Evolutionary conservation across 2,113 vertebrate genomes (phyloP), one percentile per base, ranked within the genome.

Genomic region (Xyrauchen texanus): DNA sequence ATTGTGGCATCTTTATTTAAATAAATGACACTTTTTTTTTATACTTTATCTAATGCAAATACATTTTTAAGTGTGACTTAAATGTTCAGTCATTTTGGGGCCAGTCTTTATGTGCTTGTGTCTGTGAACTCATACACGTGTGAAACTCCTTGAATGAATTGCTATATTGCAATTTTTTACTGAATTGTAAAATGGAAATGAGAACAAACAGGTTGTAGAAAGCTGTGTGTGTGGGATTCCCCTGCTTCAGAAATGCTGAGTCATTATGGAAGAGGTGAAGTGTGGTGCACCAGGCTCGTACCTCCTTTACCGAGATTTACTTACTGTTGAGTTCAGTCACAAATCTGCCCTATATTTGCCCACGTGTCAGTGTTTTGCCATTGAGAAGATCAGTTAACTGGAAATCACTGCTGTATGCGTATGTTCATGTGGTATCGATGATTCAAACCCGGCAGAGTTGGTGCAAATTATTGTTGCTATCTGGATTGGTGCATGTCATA

Each of bases 211-310:
- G 44, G 70, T 72, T 16, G 45, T 60, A 46, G 53, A 71, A 58
- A 58, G 34, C 68, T n/a, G 51, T 55, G 21, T 34, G 68, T 71
- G 69, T 60, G 55, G 68, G 68, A 34, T 47, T 16, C 55, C 68
- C 42, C 60, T 57, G 49, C 7, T 7, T n/a, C 42, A 65, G 77
- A 64, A 62, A 45, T 57, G 77, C 68, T 72, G 77, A 79, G 51
- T 79, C 77, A 72, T 70, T 49, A 21, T 65, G 68, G 69, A 71
- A 57, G 16, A 68, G 58, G 6, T 51, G 77, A 78, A 16, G 55
- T 34, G 21, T 58, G 51, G 10, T 7, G 13, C n/a, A 45, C 47
- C 62, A 15, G 46, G 12, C 68, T 4, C 44, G 55, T 34, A 34
- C 9, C 42, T 68, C 21, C 42, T 42, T 60, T 34, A 10, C 21